Percentiles rank a stretch among this genome's conserved stretches.
These are phyloP conservation scores for Lampropteryx suffumata DNA, from an alignment of 2,888 invertebrate species.

Conservation along the genomic window DNA sequence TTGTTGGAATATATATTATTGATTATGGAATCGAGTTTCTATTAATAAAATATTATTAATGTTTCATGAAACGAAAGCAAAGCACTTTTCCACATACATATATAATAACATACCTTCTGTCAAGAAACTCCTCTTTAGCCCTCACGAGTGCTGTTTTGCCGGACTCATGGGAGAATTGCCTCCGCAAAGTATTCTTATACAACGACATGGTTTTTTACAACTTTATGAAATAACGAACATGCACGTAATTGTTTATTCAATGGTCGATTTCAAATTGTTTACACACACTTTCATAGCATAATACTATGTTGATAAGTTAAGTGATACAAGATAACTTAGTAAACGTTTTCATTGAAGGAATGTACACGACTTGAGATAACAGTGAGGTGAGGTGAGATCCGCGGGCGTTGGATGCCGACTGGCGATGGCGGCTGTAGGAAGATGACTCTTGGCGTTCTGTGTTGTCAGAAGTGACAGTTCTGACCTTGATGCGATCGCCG, in stretches of 20 bases:
- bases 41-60: too few relatives aligned
- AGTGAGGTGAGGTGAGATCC: constrained; percentile 41
- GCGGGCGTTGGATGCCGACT: constrained; percentile 44
- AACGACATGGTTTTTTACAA: constrained; percentile 35
- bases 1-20: too few relatives aligned
- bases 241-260: constrained; percentile 12
- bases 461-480: constrained; percentile 64
- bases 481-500: constrained; percentile 62
- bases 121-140: constrained; percentile 68
- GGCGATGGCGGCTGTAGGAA: constrained; percentile 45
- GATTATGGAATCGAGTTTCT: too few relatives aligned
- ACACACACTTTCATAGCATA: too few relatives aligned
- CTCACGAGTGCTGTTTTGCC: constrained; percentile 66
- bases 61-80: too few relatives aligned
- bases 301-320: background rate
- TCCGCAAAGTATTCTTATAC: constrained; percentile 57
- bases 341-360: constrained; percentile 28
- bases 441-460: constrained; percentile 52
- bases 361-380: constrained; percentile 3
- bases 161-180: constrained; percentile 75
- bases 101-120: constrained; percentile 60
- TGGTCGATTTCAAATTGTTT: background rate
- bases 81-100: background rate
- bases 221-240: constrained; percentile 14
- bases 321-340: too few relatives aligned